Evolutionary conservation across 2,888 invertebrate genomes (phyloP).

Genomic region (Prosopocoilus inquinatus): DNA sequence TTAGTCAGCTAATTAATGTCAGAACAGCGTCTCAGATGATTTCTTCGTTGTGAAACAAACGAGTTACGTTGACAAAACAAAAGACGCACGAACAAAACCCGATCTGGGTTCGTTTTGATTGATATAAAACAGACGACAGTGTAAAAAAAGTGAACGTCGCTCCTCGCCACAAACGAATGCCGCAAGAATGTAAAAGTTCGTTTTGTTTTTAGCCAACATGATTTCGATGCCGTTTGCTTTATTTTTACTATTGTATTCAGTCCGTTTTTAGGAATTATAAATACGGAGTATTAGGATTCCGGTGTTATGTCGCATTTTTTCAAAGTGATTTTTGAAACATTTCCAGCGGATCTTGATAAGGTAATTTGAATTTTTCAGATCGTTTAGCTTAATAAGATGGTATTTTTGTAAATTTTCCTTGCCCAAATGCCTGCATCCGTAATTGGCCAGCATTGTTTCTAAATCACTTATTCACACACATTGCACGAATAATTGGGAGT

Average conservation of each 20-base stretch:
- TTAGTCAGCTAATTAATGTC: slow-evolving; percentile 48
- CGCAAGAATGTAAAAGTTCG: slow-evolving; percentile 44
- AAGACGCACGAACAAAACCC: slow-evolving; percentile 37
- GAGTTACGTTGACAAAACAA: slow-evolving; percentile 41
- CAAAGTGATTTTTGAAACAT: slow-evolving; percentile 27
- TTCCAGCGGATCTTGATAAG: slow-evolving; percentile 28
- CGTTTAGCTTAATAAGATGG: slow-evolving; percentile 20
- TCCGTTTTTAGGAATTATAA: slow-evolving; percentile 43
- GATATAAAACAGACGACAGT: slow-evolving; percentile 48
- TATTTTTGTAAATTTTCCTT: slow-evolving; percentile 11
- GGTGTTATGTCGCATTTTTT: slow-evolving; percentile 43
- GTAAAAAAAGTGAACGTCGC: slow-evolving; percentile 44
- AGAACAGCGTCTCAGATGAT: slow-evolving; percentile 46
- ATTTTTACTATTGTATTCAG: slow-evolving; percentile 43
- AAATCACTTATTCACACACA: too few species aligned
- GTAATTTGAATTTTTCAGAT: slow-evolving; percentile 32
- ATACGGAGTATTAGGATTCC: slow-evolving; percentile 44
- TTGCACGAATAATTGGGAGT: too few species aligned
- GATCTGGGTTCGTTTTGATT: slow-evolving; percentile 44
- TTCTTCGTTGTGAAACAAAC: slow-evolving; percentile 42
- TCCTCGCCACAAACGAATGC: slow-evolving; percentile 44
- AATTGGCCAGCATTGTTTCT: neutral
- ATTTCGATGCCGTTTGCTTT: slow-evolving; percentile 33
- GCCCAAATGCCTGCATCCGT: neutral
- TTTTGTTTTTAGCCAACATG: slow-evolving; percentile 38